phyloP scores from a whole-genome alignment of 2,888 invertebrate species.

The Nudaria mundana region DNA sequence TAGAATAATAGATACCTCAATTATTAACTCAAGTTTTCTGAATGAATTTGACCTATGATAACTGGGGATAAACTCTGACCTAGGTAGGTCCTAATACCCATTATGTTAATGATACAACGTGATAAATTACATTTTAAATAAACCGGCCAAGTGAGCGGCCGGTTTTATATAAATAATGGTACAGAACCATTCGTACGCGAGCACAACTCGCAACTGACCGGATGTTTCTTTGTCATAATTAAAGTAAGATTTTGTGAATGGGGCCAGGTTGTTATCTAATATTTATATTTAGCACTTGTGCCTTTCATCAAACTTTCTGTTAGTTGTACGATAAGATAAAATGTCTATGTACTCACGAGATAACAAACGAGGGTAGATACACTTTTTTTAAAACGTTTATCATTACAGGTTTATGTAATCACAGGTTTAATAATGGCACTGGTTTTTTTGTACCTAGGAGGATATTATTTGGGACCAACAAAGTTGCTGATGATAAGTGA shows the following conservation, averaged over 20 bases:
- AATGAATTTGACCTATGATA: conserved; percentile 19
- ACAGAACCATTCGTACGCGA: not conserved
- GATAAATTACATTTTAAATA: too few relatives aligned
- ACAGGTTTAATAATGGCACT: too few relatives aligned
- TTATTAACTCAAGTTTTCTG: too few relatives aligned
- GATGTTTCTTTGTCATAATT: too few relatives aligned
- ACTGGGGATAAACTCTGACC: conserved; percentile 18
- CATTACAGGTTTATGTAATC: conserved; percentile 11
- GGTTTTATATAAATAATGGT: too few relatives aligned
- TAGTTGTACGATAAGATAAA: conserved; percentile 29
- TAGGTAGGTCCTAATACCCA: too few relatives aligned
- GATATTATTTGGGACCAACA: too few relatives aligned
- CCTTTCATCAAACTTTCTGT: conserved; percentile 31
- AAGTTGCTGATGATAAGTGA: too few relatives aligned
- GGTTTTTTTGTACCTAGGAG: not conserved
- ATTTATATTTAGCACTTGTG: conserved; percentile 26
- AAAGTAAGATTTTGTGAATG: too few relatives aligned
- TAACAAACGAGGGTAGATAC: conserved; percentile 21
- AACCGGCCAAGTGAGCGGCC: not conserved
- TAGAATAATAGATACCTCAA: too few relatives aligned
- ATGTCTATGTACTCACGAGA: conserved; percentile 13
- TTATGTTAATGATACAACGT: too few relatives aligned
- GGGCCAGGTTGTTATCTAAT: conserved; percentile 24
- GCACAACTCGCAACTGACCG: too few relatives aligned
- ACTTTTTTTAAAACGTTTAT: conserved; percentile 14